A percentile compares a stretch with the other conserved stretches of the same genome.
Conservation (phyloP, 2,797 vertebrate species). For the Lycodopsis pacificus region DNA sequence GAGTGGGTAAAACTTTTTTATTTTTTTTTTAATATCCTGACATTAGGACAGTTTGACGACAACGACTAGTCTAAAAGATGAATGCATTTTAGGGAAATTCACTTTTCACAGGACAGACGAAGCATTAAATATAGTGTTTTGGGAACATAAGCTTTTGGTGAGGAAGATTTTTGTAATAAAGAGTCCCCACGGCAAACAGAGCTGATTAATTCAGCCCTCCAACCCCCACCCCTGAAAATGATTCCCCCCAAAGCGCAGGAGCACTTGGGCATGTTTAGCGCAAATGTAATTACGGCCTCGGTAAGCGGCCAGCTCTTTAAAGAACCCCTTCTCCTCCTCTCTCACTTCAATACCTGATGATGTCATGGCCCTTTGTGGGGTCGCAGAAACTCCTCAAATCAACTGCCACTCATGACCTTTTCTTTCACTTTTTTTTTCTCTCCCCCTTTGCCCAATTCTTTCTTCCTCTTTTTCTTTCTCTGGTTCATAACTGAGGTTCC, state of each 20-base stretch:
- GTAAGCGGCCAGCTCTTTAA: conserved; percentile 90
- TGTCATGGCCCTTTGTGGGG: conserved; percentile 90
- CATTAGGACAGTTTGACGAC: conserved; percentile 51
- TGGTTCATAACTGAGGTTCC: conserved; percentile 85
- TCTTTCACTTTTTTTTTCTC: conserved; percentile 82
- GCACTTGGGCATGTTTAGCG: conserved; percentile 92
- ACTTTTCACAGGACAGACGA: conserved; percentile 39
- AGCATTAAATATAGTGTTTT: conserved; percentile 55
- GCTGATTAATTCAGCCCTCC: conserved; percentile 90
- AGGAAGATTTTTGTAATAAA: conserved; percentile 80
- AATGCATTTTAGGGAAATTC: conserved; percentile 43
- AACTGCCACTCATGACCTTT: conserved; percentile 85
- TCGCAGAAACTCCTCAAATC: conserved; percentile 90
- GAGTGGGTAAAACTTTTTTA: conserved; percentile 47
- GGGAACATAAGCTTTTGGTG: conserved; percentile 66
- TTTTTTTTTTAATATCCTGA: conserved; percentile 52
- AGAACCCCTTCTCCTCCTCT: conserved; percentile 86
- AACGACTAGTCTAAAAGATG: conserved; percentile 46
- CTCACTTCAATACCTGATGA: conserved; percentile 93
- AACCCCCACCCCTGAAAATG: conserved; percentile 84
- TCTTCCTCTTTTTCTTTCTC: conserved; percentile 80
- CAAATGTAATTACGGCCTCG: conserved; percentile 95
- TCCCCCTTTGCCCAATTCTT: conserved; percentile 77
- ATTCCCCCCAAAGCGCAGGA: conserved; percentile 88
- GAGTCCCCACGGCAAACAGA: conserved; percentile 86